Conservation (phyloP, 1,140 invertebrate genomes). For the Harlomillsia oculata region DNA sequence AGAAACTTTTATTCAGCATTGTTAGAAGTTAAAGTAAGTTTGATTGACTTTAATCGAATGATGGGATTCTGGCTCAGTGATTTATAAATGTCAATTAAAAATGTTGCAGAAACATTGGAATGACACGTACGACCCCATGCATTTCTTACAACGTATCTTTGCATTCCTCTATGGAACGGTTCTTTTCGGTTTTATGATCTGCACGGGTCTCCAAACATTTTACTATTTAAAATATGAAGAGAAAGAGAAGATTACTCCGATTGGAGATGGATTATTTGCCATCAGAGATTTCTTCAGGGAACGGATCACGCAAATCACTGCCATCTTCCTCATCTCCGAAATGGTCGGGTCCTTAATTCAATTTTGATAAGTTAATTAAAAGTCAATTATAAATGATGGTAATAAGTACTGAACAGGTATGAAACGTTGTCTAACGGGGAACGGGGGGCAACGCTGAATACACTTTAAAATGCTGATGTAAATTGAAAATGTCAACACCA, state of each 20-base stretch:
- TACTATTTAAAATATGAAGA: not conserved
- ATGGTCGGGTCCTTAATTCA: no score
- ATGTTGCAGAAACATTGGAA: constrained; percentile 4
- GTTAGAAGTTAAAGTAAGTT: constrained; percentile 2
- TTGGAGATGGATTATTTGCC: constrained; percentile 1
- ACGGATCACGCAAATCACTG: not conserved
- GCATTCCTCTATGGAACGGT: constrained; percentile 9
- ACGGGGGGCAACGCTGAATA: no score
- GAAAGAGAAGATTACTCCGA: constrained; percentile 2
- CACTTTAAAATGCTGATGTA: no score
- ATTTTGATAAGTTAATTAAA: no score
- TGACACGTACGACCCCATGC: constrained; percentile 1
- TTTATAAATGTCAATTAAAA: not conserved
- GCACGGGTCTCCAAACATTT: not conserved
- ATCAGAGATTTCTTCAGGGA: not conserved
- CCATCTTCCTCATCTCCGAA: constrained; percentile 2
- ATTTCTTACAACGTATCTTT: not conserved
- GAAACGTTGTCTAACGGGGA: no score
- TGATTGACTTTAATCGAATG: no score
- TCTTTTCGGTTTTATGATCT: constrained; percentile 5
- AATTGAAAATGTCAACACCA: no score
- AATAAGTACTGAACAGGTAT: not conserved
- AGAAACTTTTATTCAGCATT: constrained; percentile 4
- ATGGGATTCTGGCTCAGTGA: not conserved
- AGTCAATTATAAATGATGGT: not conserved